A percentile compares a stretch with the other conserved stretches of the same genome.
phyloP scores from a whole-genome alignment of 2,888 invertebrate genomes.

The Kuschelorhynchus macadamiae region DNA sequence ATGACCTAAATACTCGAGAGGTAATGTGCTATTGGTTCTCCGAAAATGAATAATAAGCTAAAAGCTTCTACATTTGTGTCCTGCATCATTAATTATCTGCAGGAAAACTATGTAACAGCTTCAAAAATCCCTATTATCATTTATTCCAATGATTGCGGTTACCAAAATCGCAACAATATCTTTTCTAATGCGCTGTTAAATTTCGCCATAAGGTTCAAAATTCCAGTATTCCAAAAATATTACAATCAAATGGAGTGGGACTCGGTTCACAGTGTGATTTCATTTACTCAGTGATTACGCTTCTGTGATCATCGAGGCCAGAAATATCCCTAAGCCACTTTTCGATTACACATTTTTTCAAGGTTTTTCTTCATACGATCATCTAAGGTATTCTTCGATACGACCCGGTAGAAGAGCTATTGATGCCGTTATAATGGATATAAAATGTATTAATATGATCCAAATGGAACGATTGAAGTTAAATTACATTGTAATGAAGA shows the following conservation, averaged over 20 bases:
- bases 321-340: slow-evolving; percentile 48
- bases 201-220: slow-evolving; percentile 42
- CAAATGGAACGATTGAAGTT: slow-evolving; percentile 14
- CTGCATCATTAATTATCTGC: background rate
- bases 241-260: slow-evolving; percentile 58
- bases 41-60: slow-evolving; percentile 45
- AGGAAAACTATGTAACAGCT: background rate
- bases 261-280: slow-evolving; percentile 42
- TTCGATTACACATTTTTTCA: slow-evolving; percentile 4
- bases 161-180: slow-evolving; percentile 54
- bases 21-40: slow-evolving; percentile 55
- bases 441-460: slow-evolving; percentile 40
- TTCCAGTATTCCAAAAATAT: slow-evolving; percentile 55
- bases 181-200: slow-evolving; percentile 54
- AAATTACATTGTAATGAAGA: slow-evolving; percentile 9
- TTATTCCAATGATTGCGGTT: slow-evolving; percentile 55
- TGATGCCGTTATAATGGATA: slow-evolving; percentile 48
- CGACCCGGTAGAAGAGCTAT: slow-evolving; percentile 42
- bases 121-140: slow-evolving; percentile 48
- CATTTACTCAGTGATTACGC: slow-evolving; percentile 53
- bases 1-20: slow-evolving; percentile 50
- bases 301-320: slow-evolving; percentile 51
- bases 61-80: slow-evolving; percentile 50
- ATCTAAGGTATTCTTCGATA: slow-evolving; percentile 44
- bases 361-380: slow-evolving; percentile 34